Base-by-base conservation (phyloP, 2,113 vertebrate genomes). In the Crotalus tigris region DNA sequence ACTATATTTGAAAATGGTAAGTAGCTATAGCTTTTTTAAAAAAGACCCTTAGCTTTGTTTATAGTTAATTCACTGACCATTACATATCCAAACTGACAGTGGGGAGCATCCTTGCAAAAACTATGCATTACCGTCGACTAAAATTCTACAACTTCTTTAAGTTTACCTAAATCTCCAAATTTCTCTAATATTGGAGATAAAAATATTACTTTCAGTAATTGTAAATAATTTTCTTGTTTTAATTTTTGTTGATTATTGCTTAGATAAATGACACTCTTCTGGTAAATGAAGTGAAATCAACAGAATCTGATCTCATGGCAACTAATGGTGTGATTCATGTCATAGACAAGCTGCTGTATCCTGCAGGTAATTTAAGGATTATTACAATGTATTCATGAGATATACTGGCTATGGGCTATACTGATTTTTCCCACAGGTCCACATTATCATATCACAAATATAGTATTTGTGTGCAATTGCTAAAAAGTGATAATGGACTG, bases 261-360 rank as follows among this genome's bases (percentile, higher is more conserved):
- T 95, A 99, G 99, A 97, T 98, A 51, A 98, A 99, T 94, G 97
- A 98, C 75, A 98, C 97, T 15, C 96, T 99, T 95, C 93, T 97
- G 13, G 98, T 99, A 93, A 99, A 99, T 95, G 97, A 98, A 64
- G 91, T 99, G 87, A 96, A 97, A 94, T 97, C 99, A 91, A 98
- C 97, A 89, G 97, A 99, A 90, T 94, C 98, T 53, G 99, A 99
- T 95, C 96, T 98, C 64, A 99, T 99, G 99, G 98, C 99, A 90
- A 98, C 98, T 55, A 99, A 99, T 85, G 99, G 99, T 93, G 99
- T 99, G 0, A 95, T 99, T 97, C 99, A 99, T 88, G 97, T 98
- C 9, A 94, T 99, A 26, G 97, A 99, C 94, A 98, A 98, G 85
- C 97, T 99, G n/a, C 97, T 99, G 12, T 99, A 99, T 93, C 99